These are phyloP conservation scores for Ascidia mentula DNA, from an alignment of 23 tunicate species.

Conservation along the genomic window DNA sequence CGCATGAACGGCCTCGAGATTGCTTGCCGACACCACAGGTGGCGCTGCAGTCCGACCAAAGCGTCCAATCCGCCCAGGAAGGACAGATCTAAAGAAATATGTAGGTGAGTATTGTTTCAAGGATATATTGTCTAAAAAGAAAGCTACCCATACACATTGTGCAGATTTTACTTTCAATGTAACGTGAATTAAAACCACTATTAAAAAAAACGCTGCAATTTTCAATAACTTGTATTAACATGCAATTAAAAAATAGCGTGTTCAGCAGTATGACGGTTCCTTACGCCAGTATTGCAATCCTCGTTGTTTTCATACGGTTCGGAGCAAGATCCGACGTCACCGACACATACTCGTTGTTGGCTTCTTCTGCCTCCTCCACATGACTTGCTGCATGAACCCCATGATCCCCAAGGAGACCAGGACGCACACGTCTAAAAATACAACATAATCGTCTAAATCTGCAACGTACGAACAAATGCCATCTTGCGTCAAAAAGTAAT, in stretches of 20 bases:
- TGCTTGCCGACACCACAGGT: conserved; percentile 72
- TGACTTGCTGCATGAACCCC: conserved; percentile 54
- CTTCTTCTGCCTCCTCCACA: conserved; percentile 58
- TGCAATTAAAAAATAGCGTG: too few relatives aligned
- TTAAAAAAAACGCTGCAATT: too few relatives aligned
- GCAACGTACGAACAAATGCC: too few relatives aligned
- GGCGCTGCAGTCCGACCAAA: conserved; percentile 67
- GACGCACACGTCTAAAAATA: conserved; percentile 66
- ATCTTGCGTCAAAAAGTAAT: too few relatives aligned
- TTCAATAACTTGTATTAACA: too few relatives aligned
- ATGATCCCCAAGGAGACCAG: conserved; percentile 67
- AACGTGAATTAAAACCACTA: too few relatives aligned
- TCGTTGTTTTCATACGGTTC: conserved; percentile 35
- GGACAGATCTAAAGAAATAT: conserved; percentile 67
- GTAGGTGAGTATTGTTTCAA: too few relatives aligned
- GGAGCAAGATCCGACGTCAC: conserved; percentile 38
- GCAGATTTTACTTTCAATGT: too few relatives aligned
- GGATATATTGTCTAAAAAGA: too few relatives aligned
- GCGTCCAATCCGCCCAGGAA: conserved; percentile 47
- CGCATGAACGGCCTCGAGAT: conserved; percentile 39
- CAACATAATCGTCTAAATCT: too few relatives aligned
- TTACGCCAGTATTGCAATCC: conserved; percentile 41
- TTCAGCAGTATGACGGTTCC: too few relatives aligned
- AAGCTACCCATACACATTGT: too few relatives aligned
- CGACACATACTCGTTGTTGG: conserved; percentile 39